Base-by-base conservation (phyloP, 1,140 invertebrate species). In the Drosophila chauvacae region DNA sequence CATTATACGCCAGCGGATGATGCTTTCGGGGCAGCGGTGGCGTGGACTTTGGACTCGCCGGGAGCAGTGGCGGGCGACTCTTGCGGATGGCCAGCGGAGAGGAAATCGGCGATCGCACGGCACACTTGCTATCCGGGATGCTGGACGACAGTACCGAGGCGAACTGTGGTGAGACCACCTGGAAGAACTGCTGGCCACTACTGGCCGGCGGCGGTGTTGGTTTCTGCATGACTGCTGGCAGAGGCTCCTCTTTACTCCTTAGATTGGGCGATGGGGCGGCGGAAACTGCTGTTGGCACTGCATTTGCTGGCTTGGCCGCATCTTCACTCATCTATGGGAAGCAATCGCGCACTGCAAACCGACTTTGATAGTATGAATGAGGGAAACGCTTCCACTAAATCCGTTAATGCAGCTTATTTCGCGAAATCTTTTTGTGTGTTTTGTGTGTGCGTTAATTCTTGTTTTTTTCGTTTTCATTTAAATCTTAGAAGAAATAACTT, bases 41-140 rank as follows among this genome's bases (percentile, higher is more conserved):
- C n/a, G 91, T 92, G 1, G 91, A 92, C 33, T 91, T 92, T 1
- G 91, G 91, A 71, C 91, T 92, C 20, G 66, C 68, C 7, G 91
- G 84, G 47, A 91, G 45, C 41, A 78, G 35, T 1, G 87, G 75
- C 1, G 66, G 66, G 0, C 91, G 84, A 59, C 80, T 86, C 61
- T 92, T 92, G n/a, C 91, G 81, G 2, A 76, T 39, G 16, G 77
- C 79, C 48, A 92, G 35, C 13, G 91, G 91, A 2, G 91, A 92
- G 4, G 87, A 91, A 18, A 92, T 79, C 2, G 91, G 91, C 14
- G 91, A 92, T 5, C 91, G 72, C 7, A 92, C 66, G 6, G 81
- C 76, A 6, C 80, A 75, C 30, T 80, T 86, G 20, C 75, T 86
- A 53, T 91, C 91, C 35, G 90, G 75, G 6, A 83, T 81, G 45